Evolutionary conservation across 2,113 vertebrate species (phyloP), one percentile per base, ranked within the genome.

Genomic region (Platycercus adscitus): DNA sequence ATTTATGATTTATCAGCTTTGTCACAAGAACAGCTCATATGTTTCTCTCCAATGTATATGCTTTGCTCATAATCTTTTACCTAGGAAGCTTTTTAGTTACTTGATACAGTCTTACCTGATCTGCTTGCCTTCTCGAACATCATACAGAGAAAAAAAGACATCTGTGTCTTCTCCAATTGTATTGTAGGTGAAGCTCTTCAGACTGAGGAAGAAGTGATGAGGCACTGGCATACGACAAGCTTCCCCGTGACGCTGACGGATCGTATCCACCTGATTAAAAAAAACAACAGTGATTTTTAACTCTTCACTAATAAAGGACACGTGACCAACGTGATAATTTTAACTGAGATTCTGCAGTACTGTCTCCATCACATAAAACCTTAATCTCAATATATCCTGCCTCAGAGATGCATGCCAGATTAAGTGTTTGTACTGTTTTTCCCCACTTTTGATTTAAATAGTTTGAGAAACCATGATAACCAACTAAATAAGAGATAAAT

Each of bases 111-210:
- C 97, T 95, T 97, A 99, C 99, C 99, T 99, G 98, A 99, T 99
- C 96, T 99, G 99, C 92, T 99, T 99, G 97, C 98, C 98, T 97
- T 99, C 99, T 55, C 99, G 98, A 94, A 99, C 98, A 95, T 99
- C 99, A 1, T 99, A 99, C 39, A 99, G 97, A 37, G 98, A 99
- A 86, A 99, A 99, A 95, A 99, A 99, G 86, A 99, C 98, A 7
- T 99, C 99, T 2, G 99, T 98, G 85, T 99, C 99, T 93, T 99
- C 99, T 66, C 99, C 99, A 97, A 99, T 99, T 94, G 99, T 99
- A 97, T 99, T 99, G 96, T 99, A 99, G 80, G 99, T 99, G 94
- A 99, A 99, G 97, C 99, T 99, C 98, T 99, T 99, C 60, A 99
- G 98, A 81, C 98, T 99, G 95, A 99, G 98, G 95, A 99, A 99